Conservation (phyloP, 2,797 vertebrate genomes). For the Clarias laeviceps region DNA sequence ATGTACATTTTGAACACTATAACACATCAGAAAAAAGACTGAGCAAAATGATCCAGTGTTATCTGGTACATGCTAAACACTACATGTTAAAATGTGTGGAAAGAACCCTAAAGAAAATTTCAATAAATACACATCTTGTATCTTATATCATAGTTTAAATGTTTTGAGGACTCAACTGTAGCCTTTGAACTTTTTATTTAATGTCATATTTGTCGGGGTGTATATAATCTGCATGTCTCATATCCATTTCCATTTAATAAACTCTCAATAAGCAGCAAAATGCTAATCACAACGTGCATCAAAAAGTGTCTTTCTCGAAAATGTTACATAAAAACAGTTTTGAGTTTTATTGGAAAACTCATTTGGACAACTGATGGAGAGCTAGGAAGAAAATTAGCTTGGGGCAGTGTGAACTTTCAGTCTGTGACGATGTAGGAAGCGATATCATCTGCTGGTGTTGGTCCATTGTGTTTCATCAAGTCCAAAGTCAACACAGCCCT, state of each 20-base stretch:
- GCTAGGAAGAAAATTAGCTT: too few species aligned
- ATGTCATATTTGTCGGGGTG: neutral
- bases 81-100: too few species aligned
- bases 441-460: too few species aligned
- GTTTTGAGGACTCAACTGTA: neutral
- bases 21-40: neutral
- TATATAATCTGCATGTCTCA: neutral
- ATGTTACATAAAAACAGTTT: neutral
- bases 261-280: neutral
- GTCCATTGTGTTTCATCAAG: too few species aligned
- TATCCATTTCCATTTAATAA: neutral
- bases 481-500: too few species aligned
- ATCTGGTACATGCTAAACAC: neutral
- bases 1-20: too few species aligned
- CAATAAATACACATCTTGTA: neutral
- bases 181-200: too few species aligned
- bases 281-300: neutral
- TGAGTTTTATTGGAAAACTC: too few species aligned
- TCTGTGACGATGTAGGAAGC: too few species aligned
- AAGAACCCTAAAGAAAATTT: neutral
- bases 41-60: neutral
- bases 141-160: neutral
- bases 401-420: too few species aligned
- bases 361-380: too few species aligned
- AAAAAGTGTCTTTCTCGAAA: too few species aligned